These are phyloP conservation scores for Troilus luridus DNA, from an alignment of 2,888 invertebrate species.

Conservation along the genomic window DNA sequence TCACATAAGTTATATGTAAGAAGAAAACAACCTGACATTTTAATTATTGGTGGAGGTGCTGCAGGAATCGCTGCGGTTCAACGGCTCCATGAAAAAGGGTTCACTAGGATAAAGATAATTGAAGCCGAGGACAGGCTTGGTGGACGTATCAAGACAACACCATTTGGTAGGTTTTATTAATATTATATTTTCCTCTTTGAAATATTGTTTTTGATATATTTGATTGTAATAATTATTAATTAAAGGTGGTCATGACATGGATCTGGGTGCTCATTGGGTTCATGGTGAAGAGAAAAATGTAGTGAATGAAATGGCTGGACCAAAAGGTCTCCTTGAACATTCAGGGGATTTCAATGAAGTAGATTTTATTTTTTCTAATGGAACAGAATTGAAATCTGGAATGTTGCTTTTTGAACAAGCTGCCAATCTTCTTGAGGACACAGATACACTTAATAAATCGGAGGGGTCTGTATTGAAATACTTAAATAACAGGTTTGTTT, in stretches of 20 bases:
- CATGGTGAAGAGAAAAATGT: conserved; percentile 79
- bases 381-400: conserved; percentile 55
- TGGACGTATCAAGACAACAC: conserved; percentile 73
- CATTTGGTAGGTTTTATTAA: conserved; percentile 69
- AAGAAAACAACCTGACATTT: conserved; percentile 66
- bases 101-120: conserved; percentile 72
- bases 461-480: conserved; percentile 60
- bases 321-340: conserved; percentile 54
- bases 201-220: not conserved
- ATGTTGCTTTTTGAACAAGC: conserved; percentile 58
- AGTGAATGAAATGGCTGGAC: conserved; percentile 71
- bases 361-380: conserved; percentile 62
- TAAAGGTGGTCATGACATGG: conserved; percentile 74
- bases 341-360: conserved; percentile 61
- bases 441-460: conserved; percentile 46
- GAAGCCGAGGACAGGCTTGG: conserved; percentile 78
- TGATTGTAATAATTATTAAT: not conserved
- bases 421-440: conserved; percentile 59
- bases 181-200: not conserved
- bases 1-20: not conserved
- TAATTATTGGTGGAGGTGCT: conserved; percentile 75
- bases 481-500: conserved; percentile 57
- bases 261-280: conserved; percentile 86
- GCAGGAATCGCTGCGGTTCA: conserved; percentile 74
- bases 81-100: conserved; percentile 70